These are phyloP conservation scores for Macrosiphum euphorbiae DNA, from an alignment of 2,888 invertebrate genomes.

Conservation along the genomic window DNA sequence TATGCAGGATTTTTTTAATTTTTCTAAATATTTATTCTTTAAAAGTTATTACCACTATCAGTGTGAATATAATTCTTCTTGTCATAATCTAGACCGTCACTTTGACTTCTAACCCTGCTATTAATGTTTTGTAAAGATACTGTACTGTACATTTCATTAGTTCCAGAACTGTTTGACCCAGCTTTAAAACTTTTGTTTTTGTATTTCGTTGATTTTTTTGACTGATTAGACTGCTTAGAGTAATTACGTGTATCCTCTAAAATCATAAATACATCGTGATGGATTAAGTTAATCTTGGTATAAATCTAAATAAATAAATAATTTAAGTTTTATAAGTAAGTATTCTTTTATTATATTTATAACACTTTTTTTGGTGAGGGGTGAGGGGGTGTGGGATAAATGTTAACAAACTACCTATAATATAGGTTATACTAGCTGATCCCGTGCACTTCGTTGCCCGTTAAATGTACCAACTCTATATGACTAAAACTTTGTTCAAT, in stretches of 20 bases:
- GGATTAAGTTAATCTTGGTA: neutral
- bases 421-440: too few species aligned
- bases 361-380: neutral
- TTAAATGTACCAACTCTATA: too few species aligned
- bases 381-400: too few species aligned
- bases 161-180: neutral
- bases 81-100: neutral
- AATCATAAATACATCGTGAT: neutral
- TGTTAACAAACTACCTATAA: neutral
- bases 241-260: constrained; percentile 3
- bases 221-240: too few species aligned
- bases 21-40: neutral
- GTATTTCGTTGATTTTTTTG: neutral
- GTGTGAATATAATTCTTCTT: neutral
- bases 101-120: neutral
- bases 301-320: neutral
- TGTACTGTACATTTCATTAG: neutral
- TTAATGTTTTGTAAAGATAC: neutral
- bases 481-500: too few species aligned
- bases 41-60: neutral
- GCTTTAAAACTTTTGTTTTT: neutral
- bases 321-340: neutral
- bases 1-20: neutral
- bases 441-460: too few species aligned
- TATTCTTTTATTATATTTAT: neutral